phyloP scores from a whole-genome alignment of 2,888 invertebrate species.

The Diabrotica balteata region DNA sequence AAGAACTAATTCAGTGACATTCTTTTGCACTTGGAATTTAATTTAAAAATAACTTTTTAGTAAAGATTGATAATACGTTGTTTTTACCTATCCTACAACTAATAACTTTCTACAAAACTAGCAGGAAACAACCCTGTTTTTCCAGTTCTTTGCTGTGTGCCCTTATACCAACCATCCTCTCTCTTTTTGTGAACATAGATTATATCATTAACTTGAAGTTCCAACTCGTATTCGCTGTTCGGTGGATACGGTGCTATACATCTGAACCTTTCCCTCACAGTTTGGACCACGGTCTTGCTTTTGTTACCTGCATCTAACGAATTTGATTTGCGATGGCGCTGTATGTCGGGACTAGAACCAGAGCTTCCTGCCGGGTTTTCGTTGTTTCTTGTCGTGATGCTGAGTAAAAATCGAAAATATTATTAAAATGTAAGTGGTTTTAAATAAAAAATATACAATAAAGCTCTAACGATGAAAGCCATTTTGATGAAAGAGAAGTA shows the following conservation, averaged over 20 bases:
- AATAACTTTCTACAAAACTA: conserved; percentile 74
- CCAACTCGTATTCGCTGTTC: conserved; percentile 91
- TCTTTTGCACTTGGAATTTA: too few species aligned
- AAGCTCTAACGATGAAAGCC: too few species aligned
- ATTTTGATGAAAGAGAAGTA: too few species aligned
- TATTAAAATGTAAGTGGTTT: neutral
- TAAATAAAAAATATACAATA: too few species aligned
- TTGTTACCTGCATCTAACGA: conserved; percentile 75
- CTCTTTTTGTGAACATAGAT: conserved; percentile 91
- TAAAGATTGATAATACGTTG: too few species aligned
- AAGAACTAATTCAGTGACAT: too few species aligned
- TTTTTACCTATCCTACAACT: conserved; percentile 12
- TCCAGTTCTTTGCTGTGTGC: conserved; percentile 87
- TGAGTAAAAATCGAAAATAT: conserved; percentile 12
- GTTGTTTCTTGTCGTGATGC: conserved; percentile 17
- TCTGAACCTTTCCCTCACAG: conserved; percentile 70
- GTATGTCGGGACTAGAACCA: conserved; percentile 56
- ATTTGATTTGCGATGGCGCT: conserved; percentile 75
- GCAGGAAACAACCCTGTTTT: conserved; percentile 94
- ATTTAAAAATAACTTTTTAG: too few species aligned
- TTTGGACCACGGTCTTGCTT: conserved; percentile 53
- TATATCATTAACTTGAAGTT: conserved; percentile 88
- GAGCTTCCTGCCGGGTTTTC: conserved; percentile 55
- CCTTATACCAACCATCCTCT: conserved; percentile 96
- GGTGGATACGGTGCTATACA: conserved; percentile 95